phyloP scores from a whole-genome alignment of 2,888 invertebrate species.

The Eutolmus rufibarbis region DNA sequence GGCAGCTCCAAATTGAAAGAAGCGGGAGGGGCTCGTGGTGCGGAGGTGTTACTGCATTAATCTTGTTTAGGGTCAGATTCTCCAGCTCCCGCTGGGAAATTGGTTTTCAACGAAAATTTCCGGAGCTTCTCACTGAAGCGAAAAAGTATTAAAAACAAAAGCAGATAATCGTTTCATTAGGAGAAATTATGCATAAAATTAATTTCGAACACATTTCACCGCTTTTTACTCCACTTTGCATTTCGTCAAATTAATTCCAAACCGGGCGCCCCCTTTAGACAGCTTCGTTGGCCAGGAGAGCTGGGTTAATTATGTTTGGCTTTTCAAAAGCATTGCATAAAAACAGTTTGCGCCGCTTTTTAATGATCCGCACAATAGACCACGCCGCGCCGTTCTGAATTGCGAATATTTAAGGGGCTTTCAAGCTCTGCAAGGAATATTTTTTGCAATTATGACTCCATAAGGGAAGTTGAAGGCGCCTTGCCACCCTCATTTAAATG shows the following conservation, averaged over 20 bases:
- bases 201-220: not conserved
- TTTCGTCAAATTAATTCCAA: not conserved
- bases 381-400: not conserved
- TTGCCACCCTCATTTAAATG: not conserved
- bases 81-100: not conserved
- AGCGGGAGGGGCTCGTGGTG: not conserved
- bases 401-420: not conserved
- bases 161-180: conserved; percentile 31
- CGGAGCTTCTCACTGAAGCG: not conserved
- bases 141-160: conserved; percentile 30
- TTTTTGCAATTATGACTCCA: not conserved
- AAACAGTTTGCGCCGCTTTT: not conserved
- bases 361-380: not conserved
- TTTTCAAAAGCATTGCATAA: not conserved
- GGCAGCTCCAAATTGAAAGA: conserved; percentile 24
- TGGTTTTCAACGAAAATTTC: conserved; percentile 13
- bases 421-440: not conserved
- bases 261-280: not conserved
- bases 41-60: conserved; percentile 14
- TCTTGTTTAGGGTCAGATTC: conserved; percentile 30
- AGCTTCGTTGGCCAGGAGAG: not conserved
- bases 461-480: not conserved
- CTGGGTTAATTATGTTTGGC: not conserved
- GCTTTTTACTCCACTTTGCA: not conserved
- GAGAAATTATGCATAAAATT: conserved; percentile 29